Base-by-base conservation (phyloP, 2,113 vertebrate genomes). In the Phyllopteryx taeniolatus region DNA sequence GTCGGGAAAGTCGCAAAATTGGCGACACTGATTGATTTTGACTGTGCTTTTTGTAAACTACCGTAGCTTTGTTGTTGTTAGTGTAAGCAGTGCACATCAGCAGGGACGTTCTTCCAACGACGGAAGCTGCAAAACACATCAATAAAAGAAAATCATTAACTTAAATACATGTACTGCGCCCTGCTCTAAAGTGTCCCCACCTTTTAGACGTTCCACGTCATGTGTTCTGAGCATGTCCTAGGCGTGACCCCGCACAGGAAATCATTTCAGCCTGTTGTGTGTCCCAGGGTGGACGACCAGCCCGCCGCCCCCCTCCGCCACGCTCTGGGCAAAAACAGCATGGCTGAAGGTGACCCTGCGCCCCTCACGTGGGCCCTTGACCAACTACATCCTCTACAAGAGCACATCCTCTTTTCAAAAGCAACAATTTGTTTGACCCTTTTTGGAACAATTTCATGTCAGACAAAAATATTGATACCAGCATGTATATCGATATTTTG, bases 271-370 rank as follows among this genome's bases (percentile, higher is more conserved):
- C 86, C 91, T 93, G 92, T 85, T 79, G 82, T 76, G 79, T 84
- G 68, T 89, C 79, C 84, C 75, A 77, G 74, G 13, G 70, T 61
- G 61, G 66, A 68, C 80, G 75, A 72, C 57, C 42, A 71, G 83
- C 27, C 6, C 49, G 8, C 46, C 46, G 3, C 3, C 49, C 49
- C 49, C 47, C 2, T 4, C 14, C 47, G 13, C 14, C 19, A 53
- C 79, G 85, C 68, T 72, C 81, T 89, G 91, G 93, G 93, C 93
- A 93, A 93, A 93, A 90, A 93, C 90, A 91, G 73, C 81, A 70
- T 87, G 93, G 92, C 93, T 93, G 94, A 95, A 92, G 94, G 93
- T 93, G 94, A 94, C 94, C 88, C 83, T 91, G 92, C 92, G 27
- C 56, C 22, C 22, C 27, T 59, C 56, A 14, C 56, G 22, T 4